Evolutionary conservation across 2,888 invertebrate genomes (phyloP).

Genomic region (Pseudococcus jackbeardsleyi): DNA sequence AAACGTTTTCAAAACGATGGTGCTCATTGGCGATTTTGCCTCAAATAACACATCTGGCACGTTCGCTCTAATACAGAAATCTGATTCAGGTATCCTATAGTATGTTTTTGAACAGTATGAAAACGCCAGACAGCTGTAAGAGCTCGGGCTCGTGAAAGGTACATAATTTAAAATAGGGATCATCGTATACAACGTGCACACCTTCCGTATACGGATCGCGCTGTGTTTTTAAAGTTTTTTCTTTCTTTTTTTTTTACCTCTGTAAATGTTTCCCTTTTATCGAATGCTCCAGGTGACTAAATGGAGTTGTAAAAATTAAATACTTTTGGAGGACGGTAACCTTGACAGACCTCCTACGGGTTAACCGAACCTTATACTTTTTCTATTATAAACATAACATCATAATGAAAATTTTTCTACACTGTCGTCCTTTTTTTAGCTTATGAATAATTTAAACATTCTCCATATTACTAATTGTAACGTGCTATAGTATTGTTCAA

Average conservation of each 20-base stretch:
- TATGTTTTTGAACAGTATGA: slow-evolving; percentile 3
- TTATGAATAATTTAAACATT: slow-evolving; percentile 50
- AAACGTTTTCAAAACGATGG: background rate
- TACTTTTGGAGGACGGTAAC: slow-evolving; percentile 31
- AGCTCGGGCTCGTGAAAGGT: slow-evolving; percentile 39
- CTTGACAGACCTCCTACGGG: slow-evolving; percentile 50
- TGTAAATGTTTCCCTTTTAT: slow-evolving; percentile 47
- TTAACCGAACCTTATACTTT: slow-evolving; percentile 22
- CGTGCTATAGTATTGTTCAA: slow-evolving; percentile 13
- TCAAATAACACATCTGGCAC: slow-evolving; percentile 13
- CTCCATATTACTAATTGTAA: slow-evolving; percentile 33
- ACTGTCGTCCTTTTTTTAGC: slow-evolving; percentile 16
- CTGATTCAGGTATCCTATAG: slow-evolving; percentile 15
- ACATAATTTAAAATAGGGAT: slow-evolving; percentile 41
- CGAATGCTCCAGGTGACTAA: slow-evolving; percentile 50
- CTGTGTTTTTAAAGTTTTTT: slow-evolving; percentile 24
- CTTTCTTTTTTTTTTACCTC: background rate
- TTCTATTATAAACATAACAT: slow-evolving; percentile 33
- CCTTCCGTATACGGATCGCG: slow-evolving; percentile 1
- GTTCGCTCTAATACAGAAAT: slow-evolving; percentile 30
- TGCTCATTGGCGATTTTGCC: slow-evolving; percentile 40
- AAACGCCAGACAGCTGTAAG: slow-evolving; percentile 45
- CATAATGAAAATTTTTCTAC: slow-evolving; percentile 38
- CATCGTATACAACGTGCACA: slow-evolving; percentile 20
- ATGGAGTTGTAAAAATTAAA: slow-evolving; percentile 51